A percentile compares a stretch with the other conserved stretches of the same genome.
Conservation (phyloP, 2,113 vertebrate genomes). For the Scomber japonicus region DNA sequence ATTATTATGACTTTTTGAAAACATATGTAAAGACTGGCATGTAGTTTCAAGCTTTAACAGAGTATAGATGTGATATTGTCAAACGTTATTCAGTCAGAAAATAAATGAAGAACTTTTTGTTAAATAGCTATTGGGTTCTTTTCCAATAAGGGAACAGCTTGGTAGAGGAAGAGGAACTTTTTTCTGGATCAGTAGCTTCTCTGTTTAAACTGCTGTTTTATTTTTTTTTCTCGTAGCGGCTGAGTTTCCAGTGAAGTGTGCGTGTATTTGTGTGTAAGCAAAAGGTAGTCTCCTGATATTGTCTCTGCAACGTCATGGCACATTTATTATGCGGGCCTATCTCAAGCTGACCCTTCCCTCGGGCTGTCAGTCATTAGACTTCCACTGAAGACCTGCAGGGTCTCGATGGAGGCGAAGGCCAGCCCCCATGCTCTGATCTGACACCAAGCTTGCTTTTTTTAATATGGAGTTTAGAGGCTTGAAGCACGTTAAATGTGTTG, state of each 20-base stretch:
- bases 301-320: slow-evolving; percentile 65
- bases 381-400: slow-evolving; percentile 14
- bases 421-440: not conserved
- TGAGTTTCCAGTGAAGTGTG: slow-evolving; percentile 56
- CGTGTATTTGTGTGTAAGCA: slow-evolving; percentile 74
- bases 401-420: not conserved
- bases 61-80: not conserved
- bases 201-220: slow-evolving; percentile 34
- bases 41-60: not conserved
- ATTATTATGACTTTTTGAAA: too few species aligned
- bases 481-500: not conserved
- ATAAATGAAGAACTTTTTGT: not conserved
- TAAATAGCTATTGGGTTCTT: not conserved
- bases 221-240: slow-evolving; percentile 26
- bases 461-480: not conserved
- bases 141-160: slow-evolving; percentile 4
- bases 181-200: slow-evolving; percentile 7
- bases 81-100: not conserved
- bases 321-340: slow-evolving; percentile 59
- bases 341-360: slow-evolving; percentile 50
- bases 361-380: slow-evolving; percentile 21
- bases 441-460: not conserved
- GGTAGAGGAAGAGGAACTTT: slow-evolving; percentile 36
- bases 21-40: not conserved
- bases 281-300: slow-evolving; percentile 64